phyloP scores from a whole-genome alignment of 2,797 vertebrate species.

The Leucoraja ocellata region DNA sequence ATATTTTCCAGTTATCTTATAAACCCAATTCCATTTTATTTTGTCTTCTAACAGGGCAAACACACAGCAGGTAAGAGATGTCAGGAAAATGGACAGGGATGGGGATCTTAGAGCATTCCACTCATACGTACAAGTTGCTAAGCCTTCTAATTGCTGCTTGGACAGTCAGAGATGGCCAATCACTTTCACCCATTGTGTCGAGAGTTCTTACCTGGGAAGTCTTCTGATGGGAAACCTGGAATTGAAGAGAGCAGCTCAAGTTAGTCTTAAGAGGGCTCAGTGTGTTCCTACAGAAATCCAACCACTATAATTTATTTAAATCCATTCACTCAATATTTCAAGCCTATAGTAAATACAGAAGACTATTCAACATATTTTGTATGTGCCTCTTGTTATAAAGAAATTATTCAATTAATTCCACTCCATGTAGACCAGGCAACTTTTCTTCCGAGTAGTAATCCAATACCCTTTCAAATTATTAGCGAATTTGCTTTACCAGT shows the following conservation, averaged over 20 bases:
- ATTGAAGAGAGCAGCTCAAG: not conserved
- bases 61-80: not conserved
- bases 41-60: not conserved
- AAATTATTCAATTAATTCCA: not conserved
- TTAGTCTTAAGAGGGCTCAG: not conserved
- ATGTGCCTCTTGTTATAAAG: not conserved
- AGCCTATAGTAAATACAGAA: not conserved
- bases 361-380: no score
- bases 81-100: not conserved
- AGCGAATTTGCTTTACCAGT: not conserved
- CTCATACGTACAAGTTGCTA: not conserved
- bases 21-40: not conserved
- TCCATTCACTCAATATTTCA: not conserved
- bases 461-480: not conserved
- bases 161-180: not conserved
- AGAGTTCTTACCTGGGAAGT: slow-evolving; percentile 37
- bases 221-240: slow-evolving; percentile 38
- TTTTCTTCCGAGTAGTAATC: not conserved
- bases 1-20: not conserved
- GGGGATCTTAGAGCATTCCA: not conserved
- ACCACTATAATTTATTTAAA: not conserved
- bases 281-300: not conserved
- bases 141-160: not conserved
- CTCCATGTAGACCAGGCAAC: not conserved
- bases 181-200: not conserved